Percentiles rank a stretch among this genome's conserved stretches.
Evolutionary conservation across 2,797 vertebrate genomes (phyloP).

Genomic region (Clarias fuscus): DNA sequence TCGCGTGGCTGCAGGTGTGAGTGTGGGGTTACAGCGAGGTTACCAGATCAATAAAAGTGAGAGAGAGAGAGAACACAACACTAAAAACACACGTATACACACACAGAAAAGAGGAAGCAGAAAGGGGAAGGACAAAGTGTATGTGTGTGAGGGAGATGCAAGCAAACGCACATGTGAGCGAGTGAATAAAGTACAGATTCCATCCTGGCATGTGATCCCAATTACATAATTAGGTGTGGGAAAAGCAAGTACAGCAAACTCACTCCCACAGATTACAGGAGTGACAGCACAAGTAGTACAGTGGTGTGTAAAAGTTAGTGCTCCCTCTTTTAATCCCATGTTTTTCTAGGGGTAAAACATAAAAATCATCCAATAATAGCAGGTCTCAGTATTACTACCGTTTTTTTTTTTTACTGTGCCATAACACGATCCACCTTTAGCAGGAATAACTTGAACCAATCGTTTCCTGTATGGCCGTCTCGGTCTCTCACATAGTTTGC

Average conservation of each 20-base stretch:
- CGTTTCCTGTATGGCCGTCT: no score
- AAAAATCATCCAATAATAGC: no score
- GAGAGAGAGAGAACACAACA: slow-evolving; percentile 17
- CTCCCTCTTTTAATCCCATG: no score
- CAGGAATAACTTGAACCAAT: no score
- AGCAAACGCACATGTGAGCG: neutral
- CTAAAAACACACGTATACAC: slow-evolving; percentile 17
- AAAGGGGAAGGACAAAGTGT: neutral
- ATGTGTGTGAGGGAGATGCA: neutral
- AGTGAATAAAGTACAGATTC: neutral
- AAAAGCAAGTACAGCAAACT: neutral
- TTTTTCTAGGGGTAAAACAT: no score
- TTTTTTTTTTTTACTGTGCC: no score
- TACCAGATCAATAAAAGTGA: neutral
- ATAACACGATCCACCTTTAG: no score
- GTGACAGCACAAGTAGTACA: no score
- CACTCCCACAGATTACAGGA: neutral
- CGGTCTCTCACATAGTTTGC: no score
- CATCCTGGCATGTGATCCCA: neutral
- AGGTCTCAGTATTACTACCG: no score
- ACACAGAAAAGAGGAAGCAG: neutral
- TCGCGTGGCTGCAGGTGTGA: neutral
- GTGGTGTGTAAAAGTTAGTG: no score
- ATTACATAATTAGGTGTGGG: neutral
- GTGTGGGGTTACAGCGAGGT: neutral